Conservation (phyloP, 1,140 invertebrate species). For the Leucophenga varia region DNA sequence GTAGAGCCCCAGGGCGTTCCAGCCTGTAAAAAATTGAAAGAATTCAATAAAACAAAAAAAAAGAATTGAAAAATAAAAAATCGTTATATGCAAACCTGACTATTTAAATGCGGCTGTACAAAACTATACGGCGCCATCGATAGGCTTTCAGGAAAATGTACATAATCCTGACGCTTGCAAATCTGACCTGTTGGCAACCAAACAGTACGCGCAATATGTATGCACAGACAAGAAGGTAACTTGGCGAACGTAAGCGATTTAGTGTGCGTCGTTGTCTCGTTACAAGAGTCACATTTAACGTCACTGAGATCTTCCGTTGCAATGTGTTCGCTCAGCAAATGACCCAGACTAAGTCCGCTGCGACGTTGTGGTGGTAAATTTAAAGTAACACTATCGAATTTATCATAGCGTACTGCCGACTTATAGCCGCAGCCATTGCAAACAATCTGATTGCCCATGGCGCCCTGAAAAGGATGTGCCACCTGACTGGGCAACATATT, state of each 20-base stretch:
- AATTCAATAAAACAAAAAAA: not conserved
- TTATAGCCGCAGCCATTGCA: slow-evolving; percentile 80
- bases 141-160: slow-evolving; percentile 82
- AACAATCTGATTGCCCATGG: slow-evolving; percentile 80
- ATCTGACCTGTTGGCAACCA: slow-evolving; percentile 75
- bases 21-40: slow-evolving; percentile 24
- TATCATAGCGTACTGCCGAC: slow-evolving; percentile 84
- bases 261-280: slow-evolving; percentile 64
- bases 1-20: slow-evolving; percentile 54
- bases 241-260: slow-evolving; percentile 87
- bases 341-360: slow-evolving; percentile 55
- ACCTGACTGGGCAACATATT: slow-evolving; percentile 58
- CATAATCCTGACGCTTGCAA: slow-evolving; percentile 81
- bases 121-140: slow-evolving; percentile 77
- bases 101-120: slow-evolving; percentile 60
- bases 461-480: slow-evolving; percentile 72
- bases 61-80: slow-evolving; percentile 1
- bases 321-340: slow-evolving; percentile 78
- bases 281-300: slow-evolving; percentile 81
- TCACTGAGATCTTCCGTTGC: slow-evolving; percentile 79
- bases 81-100: slow-evolving; percentile 45
- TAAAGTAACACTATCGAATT: slow-evolving; percentile 84
- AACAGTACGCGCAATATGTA: slow-evolving; percentile 84
- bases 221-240: slow-evolving; percentile 58
- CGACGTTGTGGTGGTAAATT: slow-evolving; percentile 64